Evolutionary conservation across 2,797 vertebrate genomes (phyloP), one percentile per base, ranked within the genome.

Genomic region (Allobates femoralis): DNA sequence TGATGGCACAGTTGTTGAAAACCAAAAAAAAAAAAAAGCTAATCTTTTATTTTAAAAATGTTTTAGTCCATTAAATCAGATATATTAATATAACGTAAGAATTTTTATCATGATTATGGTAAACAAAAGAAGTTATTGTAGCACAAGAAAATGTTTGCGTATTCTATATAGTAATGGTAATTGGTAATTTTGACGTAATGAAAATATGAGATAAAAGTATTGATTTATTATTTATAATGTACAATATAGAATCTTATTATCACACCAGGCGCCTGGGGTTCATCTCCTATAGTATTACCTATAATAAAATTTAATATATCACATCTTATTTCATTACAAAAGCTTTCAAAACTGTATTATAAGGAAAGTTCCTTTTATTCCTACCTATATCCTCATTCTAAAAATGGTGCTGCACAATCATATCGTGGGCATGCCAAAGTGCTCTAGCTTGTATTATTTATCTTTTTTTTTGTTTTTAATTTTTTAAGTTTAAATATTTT

Each of bases 1-100:
- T 82, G n/a, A n/a, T 90, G 14, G 81, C 89, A 11, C 84, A 34
- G 8, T 79, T 79, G 46, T 89, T 90, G 89, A 90, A 90, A 80
- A 62, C 83, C 30, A 89, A 81, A 74, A 74, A 74, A 66, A 16
- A 46, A 84, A 28, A 2, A n/a, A n/a, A n/a, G n/a, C n/a, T 56
- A 19, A 60, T 78, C 7, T 58, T 86, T 80, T 76, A 32, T 37
- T 55, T 75, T 15, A 19, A 34, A 66, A 79, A 77, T 75, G 19
- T 71, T 75, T 46, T 28, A 62, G 51, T 86, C 34, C 30, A 56
- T 19, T 41, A 77, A 86, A 30, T n/a, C 46, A 55, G 37, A 66
- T 34, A 81, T 50, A 66, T 77, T 86, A 11, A 8, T 60, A 62
- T 60, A 83, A 74, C 2, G 8, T 69, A 71, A 19, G 62, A 64